Percentiles rank a stretch among this genome's conserved stretches.
Evolutionary conservation across 2,888 invertebrate species (phyloP).

Genomic region (Macrophya annulata): DNA sequence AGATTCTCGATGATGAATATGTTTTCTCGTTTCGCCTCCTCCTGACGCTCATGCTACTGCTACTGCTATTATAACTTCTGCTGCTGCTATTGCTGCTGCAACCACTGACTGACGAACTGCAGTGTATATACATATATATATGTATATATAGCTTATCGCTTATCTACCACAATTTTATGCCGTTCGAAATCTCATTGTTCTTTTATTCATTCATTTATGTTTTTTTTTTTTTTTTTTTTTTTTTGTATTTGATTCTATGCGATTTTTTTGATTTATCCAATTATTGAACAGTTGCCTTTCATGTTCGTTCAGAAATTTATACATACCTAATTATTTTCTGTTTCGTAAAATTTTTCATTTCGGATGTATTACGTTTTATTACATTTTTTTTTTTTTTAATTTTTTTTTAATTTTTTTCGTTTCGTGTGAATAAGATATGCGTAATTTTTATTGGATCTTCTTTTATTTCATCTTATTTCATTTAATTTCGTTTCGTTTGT

Average conservation of each 20-base stretch:
- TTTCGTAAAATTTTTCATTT: too few relatives aligned
- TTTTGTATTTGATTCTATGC: too few relatives aligned
- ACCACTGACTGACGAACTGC: neutral
- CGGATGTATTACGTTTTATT: too few relatives aligned
- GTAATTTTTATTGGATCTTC: neutral
- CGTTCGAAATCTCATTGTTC: too few relatives aligned
- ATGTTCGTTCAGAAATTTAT: too few relatives aligned
- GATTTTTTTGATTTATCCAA: too few relatives aligned
- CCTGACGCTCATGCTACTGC: neutral
- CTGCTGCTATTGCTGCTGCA: neutral
- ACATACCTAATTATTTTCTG: too few relatives aligned
- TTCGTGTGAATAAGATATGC: neutral
- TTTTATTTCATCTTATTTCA: neutral
- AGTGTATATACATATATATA: too few relatives aligned
- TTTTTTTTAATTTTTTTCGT: neutral
- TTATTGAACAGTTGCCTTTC: too few relatives aligned
- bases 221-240: too few relatives aligned
- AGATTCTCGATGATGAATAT: conserved; percentile 54
- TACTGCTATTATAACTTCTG: neutral
- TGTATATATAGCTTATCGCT: neutral
- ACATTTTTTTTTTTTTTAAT: too few relatives aligned
- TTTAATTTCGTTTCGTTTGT: conserved; percentile 9
- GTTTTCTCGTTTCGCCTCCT: conserved; percentile 45
- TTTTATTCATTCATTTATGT: too few relatives aligned
- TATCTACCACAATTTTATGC: neutral